Base-by-base conservation (phyloP, 2,113 vertebrate species). In the Megaptera novaeangliae region DNA sequence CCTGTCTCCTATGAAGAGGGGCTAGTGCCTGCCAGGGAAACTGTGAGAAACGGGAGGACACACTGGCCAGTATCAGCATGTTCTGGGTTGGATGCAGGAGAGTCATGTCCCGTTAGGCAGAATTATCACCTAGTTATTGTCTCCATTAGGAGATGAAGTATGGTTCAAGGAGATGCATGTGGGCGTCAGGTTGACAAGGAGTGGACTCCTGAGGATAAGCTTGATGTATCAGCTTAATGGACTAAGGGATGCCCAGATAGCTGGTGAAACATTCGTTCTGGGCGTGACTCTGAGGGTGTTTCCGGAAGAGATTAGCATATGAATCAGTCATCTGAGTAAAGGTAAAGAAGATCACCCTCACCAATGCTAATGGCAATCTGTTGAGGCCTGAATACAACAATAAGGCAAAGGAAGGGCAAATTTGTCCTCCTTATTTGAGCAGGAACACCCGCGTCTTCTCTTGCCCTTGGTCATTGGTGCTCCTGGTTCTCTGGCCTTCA, bases 371-470 rank as follows among this genome's bases (percentile, higher is more conserved):
- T 11, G 64, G 21, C n/a, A 0, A 1, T 55, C 55, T 72, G 44
- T 3, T 4, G 55, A 72, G 72, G n/a, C 34, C 52, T 5, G 44
- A 29, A 18, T 1, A n/a, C 11, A 8, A 23, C 41, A 4, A 27
- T 9, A 18, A n/a, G 27, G 71, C 0, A 1, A 7, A 87, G 31
- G 29, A 55, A 57, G 36, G 49, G 55, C 1, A 14, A 0, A 3
- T 46, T 0, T 46, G 66, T 14, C 7, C 36, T 39, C 94, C 57
- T 9, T 6, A 52, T 21, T 39, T 21, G 49, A 44, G 29, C 44
- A 7, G 66, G 29, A 36, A 18, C 4, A 4, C 13, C 21, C 15
- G 1, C 15, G 1, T 29, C 39, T 39, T 9, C 10, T 1, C 39
- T 15, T 9, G 25, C 17, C 59, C 69, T 18, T 2, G 7, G 23